Base-by-base conservation (phyloP, 2,113 vertebrate species). In the Cynocephalus volans region DNA sequence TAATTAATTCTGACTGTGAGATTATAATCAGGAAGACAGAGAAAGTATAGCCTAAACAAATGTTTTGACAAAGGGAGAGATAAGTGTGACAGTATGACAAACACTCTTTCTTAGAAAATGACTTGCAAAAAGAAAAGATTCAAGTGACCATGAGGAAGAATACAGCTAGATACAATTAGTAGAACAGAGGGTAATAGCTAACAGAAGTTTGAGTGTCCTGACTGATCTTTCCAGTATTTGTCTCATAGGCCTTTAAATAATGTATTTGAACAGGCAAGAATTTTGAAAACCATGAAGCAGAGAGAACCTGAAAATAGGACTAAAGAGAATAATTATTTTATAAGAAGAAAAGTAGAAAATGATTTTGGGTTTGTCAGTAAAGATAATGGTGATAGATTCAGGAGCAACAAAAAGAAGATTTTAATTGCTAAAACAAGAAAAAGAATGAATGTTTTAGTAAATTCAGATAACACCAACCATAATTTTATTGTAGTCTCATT, bases 1-100 rank as follows among this genome's bases (percentile, higher is more conserved):
- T 56, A 81, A 9, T 92, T 90, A 86, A 65, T 95, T 93, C 80
- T 96, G 65, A 82, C 15, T 96, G 8, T 41, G 60, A 36, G 11
- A 91, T 92, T 69, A 41, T 41, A n/a, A 21, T 92, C 11, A 79
- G 17, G 11, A 45, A 97, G 80, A 52, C 52, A 94, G 54, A 75
- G 77, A 76, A 95, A 91, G 41, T 54, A 2, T n/a, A 87, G 28
- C 33, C 77, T 73, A 45, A 88, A 56, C 31, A 80, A 58, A 24
- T 15, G 8, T 93, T 95, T 82, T 94, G 58, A 67, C 54, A 17
- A 80, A 79, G 83, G 75, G 21, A 87, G 54, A 88, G 26, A 31
- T 67, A 28, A 79, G 62, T 50, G 31, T 90, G 28, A 85, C 8
- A 36, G 5, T 82, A 24, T 75, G 48, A 72, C 60, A 48, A 75